A percentile compares a stretch with the other conserved stretches of the same genome.
Evolutionary conservation across 2,888 invertebrate species (phyloP).

Genomic region (Dynastes tityus): DNA sequence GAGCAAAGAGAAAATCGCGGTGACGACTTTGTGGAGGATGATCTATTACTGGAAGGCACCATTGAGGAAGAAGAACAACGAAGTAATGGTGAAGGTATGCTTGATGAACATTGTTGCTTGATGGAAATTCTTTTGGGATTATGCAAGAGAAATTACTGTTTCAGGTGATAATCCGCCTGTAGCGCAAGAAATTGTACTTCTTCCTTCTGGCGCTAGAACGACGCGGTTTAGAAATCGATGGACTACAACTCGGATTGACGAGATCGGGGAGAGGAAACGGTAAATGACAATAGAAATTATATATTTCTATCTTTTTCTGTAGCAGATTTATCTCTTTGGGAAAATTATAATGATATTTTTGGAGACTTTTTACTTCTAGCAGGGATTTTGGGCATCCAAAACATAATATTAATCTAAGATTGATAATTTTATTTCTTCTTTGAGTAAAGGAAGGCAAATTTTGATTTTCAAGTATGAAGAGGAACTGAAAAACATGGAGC

Average conservation of each 20-base stretch:
- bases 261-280: not conserved
- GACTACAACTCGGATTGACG: conserved; percentile 1
- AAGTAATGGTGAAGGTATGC: conserved; percentile 37
- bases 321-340: no score
- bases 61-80: conserved; percentile 22
- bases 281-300: not conserved
- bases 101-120: not conserved
- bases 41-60: conserved; percentile 23
- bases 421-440: no score
- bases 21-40: conserved; percentile 38
- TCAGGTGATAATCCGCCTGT: conserved; percentile 13
- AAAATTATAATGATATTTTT: no score
- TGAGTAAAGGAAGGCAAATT: no score
- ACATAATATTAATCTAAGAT: no score
- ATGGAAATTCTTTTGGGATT: no score
- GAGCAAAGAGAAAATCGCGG: conserved; percentile 13
- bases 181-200: not conserved
- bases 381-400: no score
- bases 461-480: no score
- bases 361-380: no score
- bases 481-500: no score
- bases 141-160: not conserved
- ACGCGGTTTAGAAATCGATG: conserved; percentile 24
- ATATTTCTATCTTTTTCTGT: not conserved
- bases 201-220: not conserved